These are phyloP conservation scores for Octonoba sinensis DNA, from an alignment of 2,888 invertebrate genomes.

Conservation along the genomic window DNA sequence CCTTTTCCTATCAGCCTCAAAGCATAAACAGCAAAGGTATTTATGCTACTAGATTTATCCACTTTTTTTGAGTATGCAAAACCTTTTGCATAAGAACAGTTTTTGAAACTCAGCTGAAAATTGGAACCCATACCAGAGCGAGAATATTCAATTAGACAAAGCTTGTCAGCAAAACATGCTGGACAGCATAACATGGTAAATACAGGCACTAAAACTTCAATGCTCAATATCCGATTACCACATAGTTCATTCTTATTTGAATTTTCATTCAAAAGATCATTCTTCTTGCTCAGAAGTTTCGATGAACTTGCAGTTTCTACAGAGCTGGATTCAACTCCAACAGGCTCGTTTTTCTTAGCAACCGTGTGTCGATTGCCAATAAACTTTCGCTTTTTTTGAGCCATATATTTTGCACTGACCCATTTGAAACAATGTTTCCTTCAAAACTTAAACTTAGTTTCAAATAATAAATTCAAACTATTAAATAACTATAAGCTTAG, in stretches of 20 bases:
- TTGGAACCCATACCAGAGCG: slow-evolving; percentile 15
- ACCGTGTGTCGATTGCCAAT: background rate
- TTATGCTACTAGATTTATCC: background rate
- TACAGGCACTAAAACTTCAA: background rate
- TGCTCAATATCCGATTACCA: slow-evolving; percentile 1
- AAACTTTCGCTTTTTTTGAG: background rate
- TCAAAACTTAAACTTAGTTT: too few species aligned
- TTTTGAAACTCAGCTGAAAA: background rate
- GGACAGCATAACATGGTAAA: slow-evolving; percentile 16
- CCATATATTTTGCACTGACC: too few species aligned
- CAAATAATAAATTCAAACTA: too few species aligned
- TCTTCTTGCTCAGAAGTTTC: slow-evolving; percentile 4
- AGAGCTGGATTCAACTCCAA: too few species aligned
- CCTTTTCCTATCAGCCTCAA: slow-evolving; percentile 7
- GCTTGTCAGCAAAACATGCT: background rate
- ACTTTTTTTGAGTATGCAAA: background rate
- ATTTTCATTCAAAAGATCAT: too few species aligned
- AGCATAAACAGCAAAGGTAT: background rate
- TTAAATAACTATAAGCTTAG: too few species aligned
- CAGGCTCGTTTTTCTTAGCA: too few species aligned
- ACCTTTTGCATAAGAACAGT: background rate
- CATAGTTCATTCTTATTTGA: too few species aligned
- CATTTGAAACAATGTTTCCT: too few species aligned
- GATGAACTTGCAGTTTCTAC: background rate
- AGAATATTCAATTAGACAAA: slow-evolving; percentile 10